Evolutionary conservation across 2,797 vertebrate genomes (phyloP), one percentile per base, ranked within the genome.

Genomic region (Heliangelus exortis): DNA sequence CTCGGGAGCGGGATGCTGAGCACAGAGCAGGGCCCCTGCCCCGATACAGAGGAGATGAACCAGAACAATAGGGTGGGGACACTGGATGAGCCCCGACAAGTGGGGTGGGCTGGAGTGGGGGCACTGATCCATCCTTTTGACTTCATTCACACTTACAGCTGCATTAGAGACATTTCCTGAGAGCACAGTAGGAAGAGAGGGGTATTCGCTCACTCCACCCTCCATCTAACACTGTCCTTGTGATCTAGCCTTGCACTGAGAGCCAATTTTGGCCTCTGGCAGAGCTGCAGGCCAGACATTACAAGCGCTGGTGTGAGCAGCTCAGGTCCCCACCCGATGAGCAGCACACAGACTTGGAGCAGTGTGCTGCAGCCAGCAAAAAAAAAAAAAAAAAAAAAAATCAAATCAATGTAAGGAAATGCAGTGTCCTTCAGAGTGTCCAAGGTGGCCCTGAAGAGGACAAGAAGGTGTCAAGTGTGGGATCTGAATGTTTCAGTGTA

Each of bases 171-270:
- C 84, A 96, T 96, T 97, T 97, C 96, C 95, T 97, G 97, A 97
- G 96, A 97, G 96, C 96, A 96, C 91, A 97, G 97, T 96, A 97
- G 97, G 97, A 97, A 97, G 97, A 98, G 68, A 95, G 92, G 96
- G 96, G 96, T 96, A 96, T 97, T 96, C 95, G 4, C 89, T 97
- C 77, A 97, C 98, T 67, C 96, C 97, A 97, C 97, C 97, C 97
- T 97, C 93, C 92, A 95, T 80, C 95, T 94, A 95, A 96, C 95
- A 71, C 84, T 65, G 84, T 94, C 95, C 93, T 84, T 12, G 80
- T 45, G 72, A 97, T 96, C 95, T 97, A 97, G 96, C 94, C 84
- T 14, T 10, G 94, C 92, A 77, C 87, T 19, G 21, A 93, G 96
- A 96, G 95, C 94, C 90, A 96, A 96, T 77, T 97, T 28, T 94